Percentiles rank a stretch among this genome's conserved stretches.
Conservation (phyloP, 2,797 vertebrate genomes). For the Masticophis lateralis region DNA sequence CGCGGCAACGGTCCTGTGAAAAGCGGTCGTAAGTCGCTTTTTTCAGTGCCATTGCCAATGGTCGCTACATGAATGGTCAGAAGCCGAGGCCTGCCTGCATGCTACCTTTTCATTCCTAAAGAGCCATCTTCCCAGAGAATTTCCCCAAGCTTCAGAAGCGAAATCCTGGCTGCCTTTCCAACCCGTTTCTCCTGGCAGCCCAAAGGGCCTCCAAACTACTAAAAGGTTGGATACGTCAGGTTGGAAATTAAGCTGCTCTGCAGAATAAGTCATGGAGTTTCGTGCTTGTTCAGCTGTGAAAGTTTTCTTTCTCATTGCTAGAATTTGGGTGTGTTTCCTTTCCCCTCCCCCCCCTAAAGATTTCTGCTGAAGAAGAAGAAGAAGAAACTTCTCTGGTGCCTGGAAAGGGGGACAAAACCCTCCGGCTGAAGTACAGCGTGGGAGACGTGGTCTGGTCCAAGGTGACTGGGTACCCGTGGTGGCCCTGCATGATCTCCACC, state of each 20-base stretch:
- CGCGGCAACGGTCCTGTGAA: no score
- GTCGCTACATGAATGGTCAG: not conserved
- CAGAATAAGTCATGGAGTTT: not conserved
- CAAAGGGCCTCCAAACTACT: not conserved
- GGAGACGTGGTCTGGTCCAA: slow-evolving; percentile 97
- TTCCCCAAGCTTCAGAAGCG: not conserved
- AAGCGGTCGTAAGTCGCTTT: not conserved
- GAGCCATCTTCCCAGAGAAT: not conserved
- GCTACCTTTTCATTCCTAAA: not conserved
- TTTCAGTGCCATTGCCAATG: not conserved
- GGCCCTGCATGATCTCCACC: slow-evolving; percentile 95
- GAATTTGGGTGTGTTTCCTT: not conserved
- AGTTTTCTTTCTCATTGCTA: slow-evolving; percentile 3
- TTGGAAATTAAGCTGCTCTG: not conserved
- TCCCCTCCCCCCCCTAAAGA: slow-evolving; percentile 55
- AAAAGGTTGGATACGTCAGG: not conserved
- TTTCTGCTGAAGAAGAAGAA: slow-evolving; percentile 49
- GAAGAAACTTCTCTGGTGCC: slow-evolving; percentile 36
- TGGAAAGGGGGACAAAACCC: slow-evolving; percentile 61
- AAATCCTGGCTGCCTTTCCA: not conserved
- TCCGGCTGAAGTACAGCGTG: slow-evolving; percentile 72
- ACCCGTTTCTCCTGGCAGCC: not conserved
- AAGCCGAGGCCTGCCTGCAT: not conserved
- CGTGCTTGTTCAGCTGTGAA: not conserved
- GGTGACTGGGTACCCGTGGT: slow-evolving; percentile 95